Percentiles rank a stretch among this genome's conserved stretches.
Conservation (phyloP, 1,140 invertebrate species). For the Caenorhabditis latens region DNA sequence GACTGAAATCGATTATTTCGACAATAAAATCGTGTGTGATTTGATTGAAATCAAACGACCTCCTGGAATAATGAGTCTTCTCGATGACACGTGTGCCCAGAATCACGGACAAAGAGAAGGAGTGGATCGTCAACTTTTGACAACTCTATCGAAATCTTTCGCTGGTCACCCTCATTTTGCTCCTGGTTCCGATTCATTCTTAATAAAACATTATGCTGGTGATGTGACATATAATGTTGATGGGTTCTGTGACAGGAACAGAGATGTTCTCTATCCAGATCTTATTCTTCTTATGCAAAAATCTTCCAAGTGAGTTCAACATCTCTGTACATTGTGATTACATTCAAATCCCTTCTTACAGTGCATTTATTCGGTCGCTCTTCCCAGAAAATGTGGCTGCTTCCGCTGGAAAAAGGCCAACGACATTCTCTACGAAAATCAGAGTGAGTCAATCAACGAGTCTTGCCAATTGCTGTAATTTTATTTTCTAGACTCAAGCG, state of each 20-base stretch:
- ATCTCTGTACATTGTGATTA: neutral
- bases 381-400: slow-evolving; percentile 82
- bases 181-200: slow-evolving; percentile 81
- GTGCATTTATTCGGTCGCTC: slow-evolving; percentile 82
- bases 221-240: slow-evolving; percentile 82
- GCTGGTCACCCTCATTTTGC: slow-evolving; percentile 82
- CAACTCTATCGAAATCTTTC: slow-evolving; percentile 82
- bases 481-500: slow-evolving; percentile 81
- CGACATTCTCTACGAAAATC: slow-evolving; percentile 85
- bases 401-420: slow-evolving; percentile 82
- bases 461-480: neutral
- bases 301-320: slow-evolving; percentile 82
- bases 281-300: slow-evolving; percentile 85
- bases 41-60: slow-evolving; percentile 81
- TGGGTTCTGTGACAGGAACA: slow-evolving; percentile 86
- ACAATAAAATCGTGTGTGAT: slow-evolving; percentile 85
- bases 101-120: slow-evolving; percentile 84
- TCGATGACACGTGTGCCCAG: slow-evolving; percentile 86
- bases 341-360: slow-evolving; percentile 76
- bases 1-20: slow-evolving; percentile 85
- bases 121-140: slow-evolving; percentile 74
- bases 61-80: slow-evolving; percentile 82
- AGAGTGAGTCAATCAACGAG: slow-evolving; percentile 78
- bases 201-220: slow-evolving; percentile 85
- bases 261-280: slow-evolving; percentile 84